Evolutionary conservation across 2,797 vertebrate genomes (phyloP), one percentile per base, ranked within the genome.

Genomic region (Prunella strophiata): DNA sequence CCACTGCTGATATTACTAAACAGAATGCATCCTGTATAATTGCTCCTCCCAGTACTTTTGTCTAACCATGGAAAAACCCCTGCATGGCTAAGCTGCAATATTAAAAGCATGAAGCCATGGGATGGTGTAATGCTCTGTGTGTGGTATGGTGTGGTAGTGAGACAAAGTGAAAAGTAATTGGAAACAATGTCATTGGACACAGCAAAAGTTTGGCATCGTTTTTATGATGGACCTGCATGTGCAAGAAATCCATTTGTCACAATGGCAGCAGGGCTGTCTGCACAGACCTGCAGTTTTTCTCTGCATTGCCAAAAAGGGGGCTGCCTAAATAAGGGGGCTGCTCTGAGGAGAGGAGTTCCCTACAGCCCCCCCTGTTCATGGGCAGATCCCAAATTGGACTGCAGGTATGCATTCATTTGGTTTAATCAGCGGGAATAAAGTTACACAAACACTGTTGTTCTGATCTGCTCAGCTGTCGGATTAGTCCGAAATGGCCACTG

Each of bases 391-490:
- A 70, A 55, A 88, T 0, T 66, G 65, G 59, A 43, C 66, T 78
- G 57, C 76, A 91, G 78, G 88, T 89, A 54, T 58, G 50, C 62
- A 83, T 88, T 88, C 36, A 58, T 59, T 54, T 45, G 54, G 83
- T 81, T 88, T 62, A 94, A 93, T 55, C 76, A 55, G 51, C 8
- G 36, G 83, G 55, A 94, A 63, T 57, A 48, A 80, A 84, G 62
- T 62, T 84, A 76, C 40, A 78, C 76, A 90, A 93, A 91, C 80
- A 59, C 51, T 36, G 50, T 55, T 91, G 82, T 79, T 88, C 90
- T 70, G 59, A 54, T 40, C 47, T 4, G 3, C 67, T 91, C 85
- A 48, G 67, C 80, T 74, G 94, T 34, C 13, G 0, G 83, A 70
- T 91, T 30, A 77, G 58, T 70, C 62, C 55, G 76, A 51, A 88